Conservation (phyloP, 2,113 vertebrate species). For the Lonchura striata region DNA sequence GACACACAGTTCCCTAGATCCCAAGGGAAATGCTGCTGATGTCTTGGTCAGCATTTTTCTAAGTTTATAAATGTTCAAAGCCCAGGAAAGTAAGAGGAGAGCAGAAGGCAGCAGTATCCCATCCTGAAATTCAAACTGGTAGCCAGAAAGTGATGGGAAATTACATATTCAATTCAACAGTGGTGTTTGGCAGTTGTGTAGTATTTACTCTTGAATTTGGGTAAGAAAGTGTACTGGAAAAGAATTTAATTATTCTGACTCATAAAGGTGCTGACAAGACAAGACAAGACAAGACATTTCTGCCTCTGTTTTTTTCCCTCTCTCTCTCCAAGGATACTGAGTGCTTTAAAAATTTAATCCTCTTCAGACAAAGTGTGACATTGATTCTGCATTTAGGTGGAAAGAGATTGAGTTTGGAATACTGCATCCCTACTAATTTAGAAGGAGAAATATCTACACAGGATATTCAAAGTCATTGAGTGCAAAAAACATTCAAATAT, state of each 20-base stretch:
- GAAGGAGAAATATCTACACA: background rate
- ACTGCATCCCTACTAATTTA: slow-evolving; percentile 10
- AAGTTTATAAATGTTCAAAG: background rate
- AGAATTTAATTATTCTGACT: background rate
- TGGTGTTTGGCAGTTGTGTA: background rate
- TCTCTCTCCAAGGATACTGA: background rate
- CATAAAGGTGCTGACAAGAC: background rate
- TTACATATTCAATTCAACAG: background rate
- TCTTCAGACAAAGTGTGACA: background rate
- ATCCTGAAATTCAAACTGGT: background rate
- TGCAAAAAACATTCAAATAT: background rate
- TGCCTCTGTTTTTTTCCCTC: accelerated
- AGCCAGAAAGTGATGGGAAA: background rate
- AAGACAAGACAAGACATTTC: background rate
- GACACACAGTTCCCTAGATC: background rate
- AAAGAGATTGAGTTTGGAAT: slow-evolving; percentile 34
- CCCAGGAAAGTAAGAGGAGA: background rate
- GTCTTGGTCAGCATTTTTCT: background rate
- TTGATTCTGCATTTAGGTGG: background rate
- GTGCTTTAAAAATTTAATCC: background rate
- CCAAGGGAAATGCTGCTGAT: background rate
- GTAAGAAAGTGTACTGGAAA: background rate
- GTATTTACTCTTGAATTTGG: background rate
- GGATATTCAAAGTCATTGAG: background rate
- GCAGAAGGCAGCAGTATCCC: background rate